Conservation (phyloP, 2,797 vertebrate species). For the Nothura maculosa region DNA sequence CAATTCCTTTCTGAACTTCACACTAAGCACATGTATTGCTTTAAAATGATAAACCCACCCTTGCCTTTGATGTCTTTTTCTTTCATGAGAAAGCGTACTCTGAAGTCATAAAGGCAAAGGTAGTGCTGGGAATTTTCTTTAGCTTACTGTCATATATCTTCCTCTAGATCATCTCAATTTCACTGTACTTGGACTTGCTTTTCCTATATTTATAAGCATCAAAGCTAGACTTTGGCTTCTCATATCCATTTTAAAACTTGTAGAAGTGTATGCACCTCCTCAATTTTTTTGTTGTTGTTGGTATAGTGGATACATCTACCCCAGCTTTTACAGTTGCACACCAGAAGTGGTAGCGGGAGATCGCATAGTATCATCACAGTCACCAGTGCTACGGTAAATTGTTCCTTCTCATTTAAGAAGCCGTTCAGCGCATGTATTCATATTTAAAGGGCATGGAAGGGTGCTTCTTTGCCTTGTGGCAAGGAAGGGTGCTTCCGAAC, state of each 20-base stretch:
- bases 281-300: no score
- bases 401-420: not conserved
- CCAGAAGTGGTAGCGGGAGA: not conserved
- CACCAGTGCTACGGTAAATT: not conserved
- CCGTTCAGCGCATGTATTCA: not conserved
- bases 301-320: not conserved
- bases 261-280: not conserved
- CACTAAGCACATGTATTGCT: not conserved
- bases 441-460: not conserved
- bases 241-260: not conserved
- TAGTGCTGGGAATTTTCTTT: not conserved
- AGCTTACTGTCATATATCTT: not conserved
- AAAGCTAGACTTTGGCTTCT: not conserved
- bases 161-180: not conserved
- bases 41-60: accelerated
- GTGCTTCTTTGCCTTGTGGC: not conserved
- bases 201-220: not conserved
- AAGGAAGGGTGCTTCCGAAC: not conserved
- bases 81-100: not conserved
- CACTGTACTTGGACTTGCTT: not conserved
- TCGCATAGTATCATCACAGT: not conserved
- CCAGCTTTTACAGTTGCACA: not conserved
- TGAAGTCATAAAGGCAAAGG: not conserved
- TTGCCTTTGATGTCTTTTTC: not conserved
- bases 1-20: accelerated